These are phyloP conservation scores for Paguma larvata DNA, from an alignment of 2,797 vertebrate species.

Conservation along the genomic window DNA sequence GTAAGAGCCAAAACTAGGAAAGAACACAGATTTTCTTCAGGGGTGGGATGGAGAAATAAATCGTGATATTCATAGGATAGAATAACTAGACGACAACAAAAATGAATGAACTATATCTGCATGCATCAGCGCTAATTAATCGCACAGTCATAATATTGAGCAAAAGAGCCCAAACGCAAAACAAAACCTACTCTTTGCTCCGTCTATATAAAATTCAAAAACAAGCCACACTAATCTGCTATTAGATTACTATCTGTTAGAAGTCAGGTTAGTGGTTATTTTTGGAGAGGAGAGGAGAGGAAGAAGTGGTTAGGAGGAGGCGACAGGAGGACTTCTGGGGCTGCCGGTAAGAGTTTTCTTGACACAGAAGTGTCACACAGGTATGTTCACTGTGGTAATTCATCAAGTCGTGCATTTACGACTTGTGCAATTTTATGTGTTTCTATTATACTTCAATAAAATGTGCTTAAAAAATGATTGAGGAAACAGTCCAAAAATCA, in stretches of 20 bases:
- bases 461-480: neutral
- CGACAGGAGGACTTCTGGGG: neutral
- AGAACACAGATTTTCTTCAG: neutral
- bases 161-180: constrained; percentile 20
- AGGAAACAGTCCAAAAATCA: constrained; percentile 21
- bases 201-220: constrained; percentile 20
- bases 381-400: neutral
- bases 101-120: neutral
- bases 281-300: neutral
- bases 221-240: neutral
- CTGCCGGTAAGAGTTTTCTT: neutral
- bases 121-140: constrained; percentile 38
- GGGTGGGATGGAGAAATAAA: neutral
- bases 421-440: neutral
- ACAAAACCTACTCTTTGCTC: constrained; percentile 31
- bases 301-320: neutral
- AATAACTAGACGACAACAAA: neutral
- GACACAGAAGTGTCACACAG: neutral
- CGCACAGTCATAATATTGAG: constrained; percentile 9
- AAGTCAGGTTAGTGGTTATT: neutral
- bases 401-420: neutral
- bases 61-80: neutral
- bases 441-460: neutral
- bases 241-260: neutral
- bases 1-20: neutral